phyloP scores from a whole-genome alignment of 2,113 vertebrate genomes.

The Spea multiplicata region DNA sequence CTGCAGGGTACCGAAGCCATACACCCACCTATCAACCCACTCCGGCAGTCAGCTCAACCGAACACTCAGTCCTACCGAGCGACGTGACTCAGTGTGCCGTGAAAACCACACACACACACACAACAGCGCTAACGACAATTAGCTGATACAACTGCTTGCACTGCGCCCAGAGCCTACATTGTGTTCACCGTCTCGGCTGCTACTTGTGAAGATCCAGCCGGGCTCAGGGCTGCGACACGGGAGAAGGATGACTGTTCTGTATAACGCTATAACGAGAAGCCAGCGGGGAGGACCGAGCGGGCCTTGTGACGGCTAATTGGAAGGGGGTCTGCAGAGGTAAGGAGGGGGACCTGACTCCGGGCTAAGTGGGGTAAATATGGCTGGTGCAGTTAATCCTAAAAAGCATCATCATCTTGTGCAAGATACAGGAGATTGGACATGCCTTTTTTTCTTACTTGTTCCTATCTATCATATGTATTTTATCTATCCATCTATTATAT shows the following conservation, averaged over 20 bases:
- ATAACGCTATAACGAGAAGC: not conserved
- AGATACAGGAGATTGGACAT: no score
- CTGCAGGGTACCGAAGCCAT: constrained; percentile 10
- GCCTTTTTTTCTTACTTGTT: no score
- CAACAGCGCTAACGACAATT: not conserved
- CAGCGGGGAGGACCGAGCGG: not conserved
- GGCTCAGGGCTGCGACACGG: not conserved
- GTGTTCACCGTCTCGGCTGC: not conserved
- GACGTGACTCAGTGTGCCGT: constrained; percentile 36
- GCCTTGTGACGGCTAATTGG: not conserved
- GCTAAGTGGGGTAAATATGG: not conserved
- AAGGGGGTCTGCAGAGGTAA: constrained; percentile 31
- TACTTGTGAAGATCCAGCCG: not conserved
- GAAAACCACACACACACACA: constrained; percentile 1
- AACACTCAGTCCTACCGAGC: constrained; percentile 31
- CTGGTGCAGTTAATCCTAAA: not conserved
- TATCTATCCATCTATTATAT: no score
- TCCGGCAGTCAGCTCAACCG: constrained; percentile 28
- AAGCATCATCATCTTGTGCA: no score
- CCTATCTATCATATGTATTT: no score
- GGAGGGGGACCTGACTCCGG: not conserved
- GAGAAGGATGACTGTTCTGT: constrained; percentile 1
- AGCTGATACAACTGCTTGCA: not conserved
- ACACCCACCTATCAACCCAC: constrained; percentile 36
- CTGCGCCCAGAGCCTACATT: not conserved